Percentiles rank a stretch among this genome's conserved stretches.
Evolutionary conservation across 1,140 invertebrate genomes (phyloP).

Genomic region (Colletes gigas): DNA sequence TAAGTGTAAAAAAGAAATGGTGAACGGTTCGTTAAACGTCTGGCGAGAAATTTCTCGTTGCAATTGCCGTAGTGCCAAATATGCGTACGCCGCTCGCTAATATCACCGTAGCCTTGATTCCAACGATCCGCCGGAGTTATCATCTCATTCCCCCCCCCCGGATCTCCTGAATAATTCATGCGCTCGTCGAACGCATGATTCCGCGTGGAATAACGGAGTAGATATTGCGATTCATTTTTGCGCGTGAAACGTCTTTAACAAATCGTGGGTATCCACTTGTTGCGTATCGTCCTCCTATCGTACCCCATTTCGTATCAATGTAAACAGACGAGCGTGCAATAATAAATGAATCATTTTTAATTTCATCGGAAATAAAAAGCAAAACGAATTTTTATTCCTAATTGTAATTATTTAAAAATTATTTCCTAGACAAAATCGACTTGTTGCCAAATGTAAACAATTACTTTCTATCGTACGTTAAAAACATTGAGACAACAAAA

Average conservation of each 20-base stretch:
- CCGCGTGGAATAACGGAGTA: not conserved
- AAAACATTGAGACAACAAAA: too few species aligned
- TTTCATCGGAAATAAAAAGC: too few species aligned
- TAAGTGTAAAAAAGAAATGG: conserved; percentile 16
- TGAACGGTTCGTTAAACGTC: conserved; percentile 9
- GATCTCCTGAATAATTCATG: conserved; percentile 61
- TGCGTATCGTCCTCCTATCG: too few species aligned
- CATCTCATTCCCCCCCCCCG: conserved; percentile 46
- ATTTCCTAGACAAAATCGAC: too few species aligned
- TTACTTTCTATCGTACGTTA: too few species aligned
- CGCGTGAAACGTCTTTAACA: not conserved
- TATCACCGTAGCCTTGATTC: conserved; percentile 51
- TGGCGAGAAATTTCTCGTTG: conserved; percentile 45
- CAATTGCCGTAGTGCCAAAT: conserved; percentile 47
- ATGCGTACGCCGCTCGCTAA: conserved; percentile 41
- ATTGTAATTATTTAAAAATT: too few species aligned
- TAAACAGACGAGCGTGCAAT: too few species aligned
- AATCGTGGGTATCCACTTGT: too few species aligned
- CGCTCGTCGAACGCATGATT: conserved; percentile 31
- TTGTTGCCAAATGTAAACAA: too few species aligned
- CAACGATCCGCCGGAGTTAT: conserved; percentile 52
- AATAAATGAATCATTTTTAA: too few species aligned
- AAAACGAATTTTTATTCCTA: too few species aligned
- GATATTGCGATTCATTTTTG: conserved; percentile 20
- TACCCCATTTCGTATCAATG: too few species aligned